Conservation (phyloP, 2,797 vertebrate species). For the Meriones psammophilus region DNA sequence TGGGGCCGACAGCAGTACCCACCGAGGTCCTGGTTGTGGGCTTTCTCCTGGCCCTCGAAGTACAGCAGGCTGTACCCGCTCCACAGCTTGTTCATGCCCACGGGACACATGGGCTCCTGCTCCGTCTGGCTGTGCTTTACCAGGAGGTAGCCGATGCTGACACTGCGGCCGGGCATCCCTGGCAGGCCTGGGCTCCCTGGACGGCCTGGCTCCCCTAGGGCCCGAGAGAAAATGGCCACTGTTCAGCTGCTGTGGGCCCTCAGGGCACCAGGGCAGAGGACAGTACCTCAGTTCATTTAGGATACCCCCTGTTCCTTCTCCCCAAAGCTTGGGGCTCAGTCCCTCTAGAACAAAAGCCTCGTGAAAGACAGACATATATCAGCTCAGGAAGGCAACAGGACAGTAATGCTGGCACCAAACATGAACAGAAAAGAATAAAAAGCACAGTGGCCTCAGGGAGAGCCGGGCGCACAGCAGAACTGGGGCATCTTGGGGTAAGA, state of each 20-base stretch:
- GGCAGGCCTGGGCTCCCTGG: slow-evolving; percentile 91
- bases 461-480: not conserved
- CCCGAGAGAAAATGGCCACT: not conserved
- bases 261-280: accelerated
- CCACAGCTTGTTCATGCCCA: slow-evolving; percentile 98
- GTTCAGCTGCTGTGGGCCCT: not conserved
- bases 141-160: slow-evolving; percentile 98
- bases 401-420: too few relatives aligned
- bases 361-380: not conserved
- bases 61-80: slow-evolving; percentile 98
- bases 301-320: accelerated
- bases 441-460: accelerated
- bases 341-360: not conserved
- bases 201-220: slow-evolving; percentile 89
- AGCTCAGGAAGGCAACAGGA: not conserved
- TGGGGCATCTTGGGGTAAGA: accelerated
- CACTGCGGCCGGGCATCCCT: slow-evolving; percentile 97
- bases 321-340: not conserved
- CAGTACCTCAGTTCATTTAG: not conserved
- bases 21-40: slow-evolving; percentile 99
- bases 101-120: slow-evolving; percentile 95
- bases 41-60: slow-evolving; percentile 98
- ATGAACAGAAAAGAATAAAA: not conserved
- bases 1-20: slow-evolving; percentile 45
- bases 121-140: slow-evolving; percentile 99